Conservation (phyloP, 1,140 invertebrate genomes). For the Thrips palmi region DNA sequence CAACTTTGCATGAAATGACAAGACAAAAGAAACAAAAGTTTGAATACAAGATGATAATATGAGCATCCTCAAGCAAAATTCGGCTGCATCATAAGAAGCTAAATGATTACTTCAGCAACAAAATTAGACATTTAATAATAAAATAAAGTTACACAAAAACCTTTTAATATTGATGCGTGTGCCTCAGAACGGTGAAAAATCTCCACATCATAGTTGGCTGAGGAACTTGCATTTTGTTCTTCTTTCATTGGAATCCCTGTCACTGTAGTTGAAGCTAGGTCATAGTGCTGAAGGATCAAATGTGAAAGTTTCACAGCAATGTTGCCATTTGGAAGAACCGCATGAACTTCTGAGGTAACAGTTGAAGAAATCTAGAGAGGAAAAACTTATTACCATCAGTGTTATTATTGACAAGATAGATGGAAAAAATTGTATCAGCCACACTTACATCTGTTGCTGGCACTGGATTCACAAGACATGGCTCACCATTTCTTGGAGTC, state of each 20-base stretch:
- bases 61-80: too few species aligned
- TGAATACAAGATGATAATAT: too few species aligned
- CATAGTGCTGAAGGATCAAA: slow-evolving; percentile 67
- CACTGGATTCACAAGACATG: slow-evolving; percentile 48
- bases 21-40: too few species aligned
- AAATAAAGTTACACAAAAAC: too few species aligned
- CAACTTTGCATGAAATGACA: too few species aligned
- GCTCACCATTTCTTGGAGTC: slow-evolving; percentile 53
- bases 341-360: slow-evolving; percentile 25
- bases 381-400: slow-evolving; percentile 1
- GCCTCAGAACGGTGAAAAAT: slow-evolving; percentile 75
- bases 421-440: slow-evolving; percentile 12
- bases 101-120: too few species aligned
- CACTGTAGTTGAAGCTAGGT: slow-evolving; percentile 86
- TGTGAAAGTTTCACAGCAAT: slow-evolving; percentile 49
- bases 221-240: slow-evolving; percentile 94
- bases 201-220: slow-evolving; percentile 95
- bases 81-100: too few species aligned
- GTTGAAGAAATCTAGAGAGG: slow-evolving; percentile 34
- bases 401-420: slow-evolving; percentile 7
- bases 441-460: slow-evolving; percentile 36
- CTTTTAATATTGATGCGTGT: slow-evolving; percentile 57
- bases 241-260: slow-evolving; percentile 99
- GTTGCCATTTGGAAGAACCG: slow-evolving; percentile 27
- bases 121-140: too few species aligned